Conservation (phyloP, 2,888 invertebrate species). For the Dione juno region DNA sequence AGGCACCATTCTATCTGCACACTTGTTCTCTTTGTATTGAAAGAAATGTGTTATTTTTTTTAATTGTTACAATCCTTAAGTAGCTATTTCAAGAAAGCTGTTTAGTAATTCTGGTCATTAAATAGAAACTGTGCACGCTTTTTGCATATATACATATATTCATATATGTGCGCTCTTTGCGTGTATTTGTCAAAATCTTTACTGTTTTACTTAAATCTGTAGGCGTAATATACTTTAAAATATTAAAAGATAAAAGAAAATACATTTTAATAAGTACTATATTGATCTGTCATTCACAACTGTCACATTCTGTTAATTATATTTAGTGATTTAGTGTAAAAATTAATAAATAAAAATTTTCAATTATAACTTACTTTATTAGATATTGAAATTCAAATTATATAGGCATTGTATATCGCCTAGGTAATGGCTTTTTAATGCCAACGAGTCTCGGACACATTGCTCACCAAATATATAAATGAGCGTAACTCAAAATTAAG, state of each 20-base stretch:
- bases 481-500: conserved; percentile 46
- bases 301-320: not conserved
- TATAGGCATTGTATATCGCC: conserved; percentile 11
- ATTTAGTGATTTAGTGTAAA: not conserved
- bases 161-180: conserved; percentile 60
- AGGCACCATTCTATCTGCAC: not conserved
- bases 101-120: conserved; percentile 43
- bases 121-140: conserved; percentile 53
- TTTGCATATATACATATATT: too few species aligned
- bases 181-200: conserved; percentile 57
- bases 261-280: not conserved
- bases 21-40: not conserved
- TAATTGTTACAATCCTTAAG: not conserved
- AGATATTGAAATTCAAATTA: not conserved
- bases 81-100: not conserved
- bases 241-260: not conserved
- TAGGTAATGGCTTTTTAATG: conserved; percentile 13
- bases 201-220: conserved; percentile 9
- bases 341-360: not conserved
- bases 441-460: conserved; percentile 39
- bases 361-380: not conserved
- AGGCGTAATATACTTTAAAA: conserved; percentile 5
- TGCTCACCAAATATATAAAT: conserved; percentile 46
- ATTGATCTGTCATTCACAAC: not conserved
- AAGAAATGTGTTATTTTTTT: not conserved